Base-by-base conservation (phyloP, 2,797 vertebrate species). In the Coracias cyanogaster region DNA sequence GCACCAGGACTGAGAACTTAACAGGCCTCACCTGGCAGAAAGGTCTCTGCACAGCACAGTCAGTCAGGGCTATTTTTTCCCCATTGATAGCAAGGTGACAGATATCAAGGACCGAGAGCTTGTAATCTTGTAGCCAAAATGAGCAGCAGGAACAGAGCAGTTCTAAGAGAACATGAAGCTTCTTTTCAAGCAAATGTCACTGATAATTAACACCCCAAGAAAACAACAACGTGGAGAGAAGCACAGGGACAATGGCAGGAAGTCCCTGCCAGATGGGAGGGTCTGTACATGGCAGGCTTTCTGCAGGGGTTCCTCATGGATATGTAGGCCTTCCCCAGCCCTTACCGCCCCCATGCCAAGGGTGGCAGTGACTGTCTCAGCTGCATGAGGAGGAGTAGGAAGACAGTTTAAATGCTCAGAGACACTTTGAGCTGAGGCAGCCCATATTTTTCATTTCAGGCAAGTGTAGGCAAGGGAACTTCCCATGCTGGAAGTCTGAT, bases 141-240 rank as follows among this genome's bases (percentile, higher is more conserved):
- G 60, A 93, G 93, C 58, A 94, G 80, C 80, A 64, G 80, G 80
- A 90, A 52, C 51, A 49, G 73, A 94, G 82, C 66, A 86, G 62
- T 77, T 82, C 88, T 17, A 51, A 55, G 61, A 70, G 85, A 93
- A 80, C 79, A 62, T 0, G 0, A 1, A 92, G 65, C 41, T 82
- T 39, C 71, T 82, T 85, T 89, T 70, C 71, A 69, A 60, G 78
- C 73, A 77, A 70, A 72, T 74, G 89, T 39, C 83, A 69, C 67
- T 1, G 21, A 60, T 91, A 82, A 93, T 95, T 85, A 90, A 86
- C 77, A 70, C 49, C n/a, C 41, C 35, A 33, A 62, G 60, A 86
- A 71, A 85, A 82, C 17, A 20, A 15, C 0, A 1, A 37, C 0
- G 0, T 4, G 43, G 70, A 85, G 55, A 72, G 82, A 55, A 65